Conservation (phyloP, 2,797 vertebrate species). For the Aplochiton taeniatus region DNA sequence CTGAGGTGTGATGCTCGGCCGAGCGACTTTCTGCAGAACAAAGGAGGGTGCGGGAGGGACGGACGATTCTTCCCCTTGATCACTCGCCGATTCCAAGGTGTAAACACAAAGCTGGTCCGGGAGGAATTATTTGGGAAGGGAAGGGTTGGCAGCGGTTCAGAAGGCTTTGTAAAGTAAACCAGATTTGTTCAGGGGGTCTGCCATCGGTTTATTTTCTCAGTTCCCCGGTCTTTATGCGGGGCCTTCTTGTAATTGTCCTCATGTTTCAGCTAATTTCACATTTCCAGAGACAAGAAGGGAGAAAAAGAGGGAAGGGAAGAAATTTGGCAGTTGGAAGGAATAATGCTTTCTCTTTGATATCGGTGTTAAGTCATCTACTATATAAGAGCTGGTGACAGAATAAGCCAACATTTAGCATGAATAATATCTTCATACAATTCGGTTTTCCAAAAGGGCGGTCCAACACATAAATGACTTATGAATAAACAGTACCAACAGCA, state of each 20-base stretch:
- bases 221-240: conserved; percentile 56
- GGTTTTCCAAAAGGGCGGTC: no score
- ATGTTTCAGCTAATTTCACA: conserved; percentile 76
- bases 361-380: conserved; percentile 52
- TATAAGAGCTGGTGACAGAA: not conserved
- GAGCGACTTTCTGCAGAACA: conserved; percentile 66
- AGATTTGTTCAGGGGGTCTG: conserved; percentile 71
- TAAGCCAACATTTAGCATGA: no score
- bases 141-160: conserved; percentile 73
- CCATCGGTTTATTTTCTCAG: conserved; percentile 75
- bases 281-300: conserved; percentile 61
- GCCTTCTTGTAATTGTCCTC: conserved; percentile 73
- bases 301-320: conserved; percentile 39
- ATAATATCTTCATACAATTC: no score
- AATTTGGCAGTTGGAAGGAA: conserved; percentile 51
- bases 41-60: conserved; percentile 49
- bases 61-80: conserved; percentile 59
- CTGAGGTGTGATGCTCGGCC: conserved; percentile 63
- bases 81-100: conserved; percentile 65
- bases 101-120: conserved; percentile 69
- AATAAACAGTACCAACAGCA: no score
- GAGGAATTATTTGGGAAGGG: conserved; percentile 64
- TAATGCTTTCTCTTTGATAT: conserved; percentile 44
- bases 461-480: no score
- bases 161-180: conserved; percentile 75